A percentile compares a stretch with the other conserved stretches of the same genome.
phyloP scores from a whole-genome alignment of 2,888 invertebrate genomes.

The Apodemia mormo region DNA sequence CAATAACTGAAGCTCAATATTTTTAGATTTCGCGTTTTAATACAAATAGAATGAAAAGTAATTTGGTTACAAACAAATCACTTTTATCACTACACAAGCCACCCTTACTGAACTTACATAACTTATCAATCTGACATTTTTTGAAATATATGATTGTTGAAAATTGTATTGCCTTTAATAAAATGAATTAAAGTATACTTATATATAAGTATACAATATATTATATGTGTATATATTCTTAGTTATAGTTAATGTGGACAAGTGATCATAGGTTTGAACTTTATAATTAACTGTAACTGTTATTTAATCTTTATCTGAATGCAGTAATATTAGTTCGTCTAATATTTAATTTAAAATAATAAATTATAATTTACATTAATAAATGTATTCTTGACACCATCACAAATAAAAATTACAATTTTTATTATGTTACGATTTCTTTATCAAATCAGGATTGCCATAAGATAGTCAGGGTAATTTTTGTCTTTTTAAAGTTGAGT shows the following conservation, averaged over 20 bases:
- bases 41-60: neutral
- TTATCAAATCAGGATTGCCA: neutral
- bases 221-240: too few relatives aligned
- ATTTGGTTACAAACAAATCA: neutral
- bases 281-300: too few relatives aligned
- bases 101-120: neutral
- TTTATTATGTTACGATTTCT: neutral
- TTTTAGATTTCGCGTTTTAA: neutral
- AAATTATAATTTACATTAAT: too few relatives aligned
- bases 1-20: neutral
- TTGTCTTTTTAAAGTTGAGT: neutral
- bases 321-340: neutral
- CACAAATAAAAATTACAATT: neutral
- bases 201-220: too few relatives aligned
- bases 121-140: neutral
- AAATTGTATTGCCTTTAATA: neutral
- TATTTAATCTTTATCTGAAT: too few relatives aligned
- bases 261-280: too few relatives aligned
- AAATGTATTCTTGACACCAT: neutral
- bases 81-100: neutral
- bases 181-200: too few relatives aligned
- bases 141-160: conserved; percentile 19
- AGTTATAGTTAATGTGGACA: too few relatives aligned
- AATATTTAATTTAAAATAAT: neutral
- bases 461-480: neutral